A percentile compares a stretch with the other conserved stretches of the same genome.
Conservation (phyloP, 1,140 invertebrate species). For the Drosophila orena region DNA sequence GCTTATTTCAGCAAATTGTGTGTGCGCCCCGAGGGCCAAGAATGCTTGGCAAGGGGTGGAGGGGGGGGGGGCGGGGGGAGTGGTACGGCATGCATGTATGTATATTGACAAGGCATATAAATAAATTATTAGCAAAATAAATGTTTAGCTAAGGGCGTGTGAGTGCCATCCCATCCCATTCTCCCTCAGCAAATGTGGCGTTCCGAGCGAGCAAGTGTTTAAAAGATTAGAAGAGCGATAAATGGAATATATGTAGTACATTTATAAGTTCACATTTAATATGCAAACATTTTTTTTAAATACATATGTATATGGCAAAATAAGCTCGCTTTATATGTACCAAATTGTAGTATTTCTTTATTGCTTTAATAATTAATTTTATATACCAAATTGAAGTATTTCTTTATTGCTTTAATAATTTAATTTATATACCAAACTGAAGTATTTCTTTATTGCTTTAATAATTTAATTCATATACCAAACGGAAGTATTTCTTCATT, state of each 20-base stretch:
- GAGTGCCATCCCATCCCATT: constrained; percentile 9
- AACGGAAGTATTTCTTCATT: no score
- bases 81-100: no score
- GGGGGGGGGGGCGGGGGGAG: no score
- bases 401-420: constrained; percentile 2
- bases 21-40: constrained; percentile 52
- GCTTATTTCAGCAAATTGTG: constrained; percentile 77
- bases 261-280: background rate
- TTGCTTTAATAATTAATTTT: constrained; percentile 2
- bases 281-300: constrained; percentile 6
- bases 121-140: constrained; percentile 80
- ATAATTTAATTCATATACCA: no score
- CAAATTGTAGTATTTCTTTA: background rate
- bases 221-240: constrained; percentile 23
- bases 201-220: constrained; percentile 1
- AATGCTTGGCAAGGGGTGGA: background rate
- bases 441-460: background rate
- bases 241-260: constrained; percentile 1
- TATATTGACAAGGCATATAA: constrained; percentile 77
- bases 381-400: background rate
- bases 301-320: no score
- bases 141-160: constrained; percentile 60
- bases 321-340: background rate
- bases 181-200: background rate
- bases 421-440: background rate